These are phyloP conservation scores for Tautogolabrus adspersus DNA, from an alignment of 2,113 vertebrate genomes.

Conservation along the genomic window DNA sequence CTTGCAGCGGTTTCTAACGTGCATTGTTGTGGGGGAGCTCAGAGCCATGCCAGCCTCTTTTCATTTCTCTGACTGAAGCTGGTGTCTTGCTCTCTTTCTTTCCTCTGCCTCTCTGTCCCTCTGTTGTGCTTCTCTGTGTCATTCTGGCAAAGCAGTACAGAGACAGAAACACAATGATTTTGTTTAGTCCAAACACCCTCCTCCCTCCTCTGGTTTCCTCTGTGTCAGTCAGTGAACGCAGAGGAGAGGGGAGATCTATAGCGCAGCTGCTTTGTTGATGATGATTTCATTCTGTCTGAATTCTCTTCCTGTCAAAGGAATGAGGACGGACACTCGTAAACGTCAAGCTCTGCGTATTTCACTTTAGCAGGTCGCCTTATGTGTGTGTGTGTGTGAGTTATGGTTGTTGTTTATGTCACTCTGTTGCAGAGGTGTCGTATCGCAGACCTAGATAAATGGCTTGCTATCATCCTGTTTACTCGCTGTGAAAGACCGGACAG, in stretches of 20 bases:
- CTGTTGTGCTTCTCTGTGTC: slow-evolving; percentile 34
- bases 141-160: slow-evolving; percentile 35
- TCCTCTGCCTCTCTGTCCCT: slow-evolving; percentile 24
- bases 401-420: slow-evolving; percentile 62
- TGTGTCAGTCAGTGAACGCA: slow-evolving; percentile 53
- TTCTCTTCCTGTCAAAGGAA: slow-evolving; percentile 67
- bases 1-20: slow-evolving; percentile 33
- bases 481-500: slow-evolving; percentile 53
- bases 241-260: slow-evolving; percentile 59
- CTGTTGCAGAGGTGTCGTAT: slow-evolving; percentile 59
- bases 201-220: slow-evolving; percentile 25
- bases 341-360: slow-evolving; percentile 57
- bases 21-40: slow-evolving; percentile 49
- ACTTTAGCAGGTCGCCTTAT: slow-evolving; percentile 41
- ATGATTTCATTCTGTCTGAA: slow-evolving; percentile 70
- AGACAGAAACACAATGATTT: slow-evolving; percentile 54
- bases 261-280: slow-evolving; percentile 60
- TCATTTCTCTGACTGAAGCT: slow-evolving; percentile 32
- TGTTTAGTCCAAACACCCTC: slow-evolving; percentile 36
- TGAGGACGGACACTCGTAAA: slow-evolving; percentile 72
- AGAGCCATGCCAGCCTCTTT: slow-evolving; percentile 39
- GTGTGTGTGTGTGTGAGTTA: slow-evolving; percentile 49
- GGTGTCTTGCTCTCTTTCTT: slow-evolving; percentile 21
- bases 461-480: slow-evolving; percentile 55
- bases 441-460: slow-evolving; percentile 69